phyloP scores from a whole-genome alignment of 1,140 invertebrate genomes.

The Drosophila nasuta region DNA sequence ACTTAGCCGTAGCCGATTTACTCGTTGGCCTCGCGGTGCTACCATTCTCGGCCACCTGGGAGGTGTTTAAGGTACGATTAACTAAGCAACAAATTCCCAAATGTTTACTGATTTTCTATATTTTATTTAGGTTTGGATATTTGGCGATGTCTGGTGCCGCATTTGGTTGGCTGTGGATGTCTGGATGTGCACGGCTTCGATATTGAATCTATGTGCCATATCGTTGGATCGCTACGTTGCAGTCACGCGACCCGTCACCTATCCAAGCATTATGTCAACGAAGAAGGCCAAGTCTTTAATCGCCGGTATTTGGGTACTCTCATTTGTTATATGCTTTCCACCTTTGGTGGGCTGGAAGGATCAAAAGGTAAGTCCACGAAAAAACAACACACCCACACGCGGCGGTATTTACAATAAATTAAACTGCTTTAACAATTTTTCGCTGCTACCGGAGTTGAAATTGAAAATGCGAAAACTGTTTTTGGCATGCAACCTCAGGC shows the following conservation, averaged over 20 bases:
- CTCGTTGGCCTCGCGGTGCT: conserved; percentile 96
- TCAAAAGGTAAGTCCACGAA: conserved; percentile 87
- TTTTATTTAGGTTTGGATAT: conserved; percentile 92
- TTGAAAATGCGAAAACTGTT: conserved; percentile 33
- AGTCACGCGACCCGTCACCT: conserved; percentile 96
- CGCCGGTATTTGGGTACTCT: conserved; percentile 95
- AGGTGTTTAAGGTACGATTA: conserved; percentile 92
- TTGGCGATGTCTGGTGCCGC: conserved; percentile 95
- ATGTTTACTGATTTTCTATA: no score
- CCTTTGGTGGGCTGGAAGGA: conserved; percentile 97
- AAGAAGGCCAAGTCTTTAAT: conserved; percentile 95
- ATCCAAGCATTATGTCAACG: conserved; percentile 96
- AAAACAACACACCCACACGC: background rate
- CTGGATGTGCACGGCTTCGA: conserved; percentile 98
- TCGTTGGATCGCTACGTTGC: conserved; percentile 97
- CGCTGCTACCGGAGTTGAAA: background rate
- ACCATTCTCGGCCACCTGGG: conserved; percentile 94
- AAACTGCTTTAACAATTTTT: conserved; percentile 27
- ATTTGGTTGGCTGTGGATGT: conserved; percentile 97
- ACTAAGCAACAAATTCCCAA: no score
- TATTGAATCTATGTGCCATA: conserved; percentile 96
- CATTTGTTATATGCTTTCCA: conserved; percentile 98
- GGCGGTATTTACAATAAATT: conserved; percentile 28
- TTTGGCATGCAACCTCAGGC: conserved; percentile 32
- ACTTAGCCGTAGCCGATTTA: conserved; percentile 96